Conservation (phyloP, 2,797 vertebrate species). For the Pelobates cultripes region DNA sequence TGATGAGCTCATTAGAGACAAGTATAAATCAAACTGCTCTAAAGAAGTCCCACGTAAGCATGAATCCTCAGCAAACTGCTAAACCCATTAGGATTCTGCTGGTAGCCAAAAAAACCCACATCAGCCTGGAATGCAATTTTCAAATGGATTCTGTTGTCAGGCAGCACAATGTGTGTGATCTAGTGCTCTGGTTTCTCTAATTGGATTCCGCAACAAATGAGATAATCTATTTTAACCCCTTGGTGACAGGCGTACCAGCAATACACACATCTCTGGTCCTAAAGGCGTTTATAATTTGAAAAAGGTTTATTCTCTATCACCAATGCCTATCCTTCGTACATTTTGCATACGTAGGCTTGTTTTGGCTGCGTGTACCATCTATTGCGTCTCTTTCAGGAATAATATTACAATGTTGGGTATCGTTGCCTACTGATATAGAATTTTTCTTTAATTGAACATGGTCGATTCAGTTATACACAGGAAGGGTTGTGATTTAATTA, state of each 20-base stretch:
- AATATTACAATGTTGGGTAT: conserved; percentile 5
- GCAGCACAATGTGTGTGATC: not conserved
- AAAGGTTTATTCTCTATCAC: too few species aligned
- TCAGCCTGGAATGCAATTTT: not conserved
- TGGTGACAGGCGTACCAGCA: too few species aligned
- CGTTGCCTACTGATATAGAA: not conserved
- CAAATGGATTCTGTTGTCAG: not conserved
- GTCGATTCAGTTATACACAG: not conserved
- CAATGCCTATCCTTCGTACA: too few species aligned
- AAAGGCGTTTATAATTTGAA: too few species aligned
- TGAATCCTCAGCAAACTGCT: not conserved
- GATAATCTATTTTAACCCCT: not conserved
- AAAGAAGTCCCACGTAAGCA: not conserved
- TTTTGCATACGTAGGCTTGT: too few species aligned
- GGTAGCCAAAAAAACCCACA: not conserved
- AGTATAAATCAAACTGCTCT: not conserved
- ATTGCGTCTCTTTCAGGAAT: not conserved
- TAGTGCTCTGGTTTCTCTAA: too few species aligned
- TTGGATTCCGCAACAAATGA: not conserved
- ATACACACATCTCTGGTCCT: too few species aligned
- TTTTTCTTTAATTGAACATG: conserved; percentile 6
- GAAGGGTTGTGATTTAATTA: too few species aligned
- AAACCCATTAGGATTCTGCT: not conserved
- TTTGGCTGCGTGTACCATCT: not conserved
- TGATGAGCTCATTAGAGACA: not conserved